Conservation (phyloP, 1,140 invertebrate genomes). For the Gryllus bimaculatus region DNA sequence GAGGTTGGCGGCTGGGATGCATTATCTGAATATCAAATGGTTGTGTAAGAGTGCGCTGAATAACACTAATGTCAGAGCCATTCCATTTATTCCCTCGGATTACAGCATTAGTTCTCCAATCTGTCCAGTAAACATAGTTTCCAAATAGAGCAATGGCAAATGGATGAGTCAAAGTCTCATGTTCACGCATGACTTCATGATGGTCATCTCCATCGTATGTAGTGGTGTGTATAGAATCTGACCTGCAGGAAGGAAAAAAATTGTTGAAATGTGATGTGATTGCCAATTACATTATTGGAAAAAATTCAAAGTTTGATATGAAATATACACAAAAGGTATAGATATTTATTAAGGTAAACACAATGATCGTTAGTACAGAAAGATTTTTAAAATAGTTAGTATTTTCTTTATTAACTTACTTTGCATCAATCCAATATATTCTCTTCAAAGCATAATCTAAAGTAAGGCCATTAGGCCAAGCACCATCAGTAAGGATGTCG, state of each 20-base stretch:
- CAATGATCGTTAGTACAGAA: background rate
- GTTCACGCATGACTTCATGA: constrained; percentile 40
- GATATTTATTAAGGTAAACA: background rate
- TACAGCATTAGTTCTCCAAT: constrained; percentile 56
- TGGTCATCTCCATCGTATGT: constrained; percentile 47
- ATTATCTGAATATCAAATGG: constrained; percentile 59
- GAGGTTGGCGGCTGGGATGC: constrained; percentile 49
- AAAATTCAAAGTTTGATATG: background rate
- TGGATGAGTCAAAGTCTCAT: constrained; percentile 49
- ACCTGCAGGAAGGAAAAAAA: constrained; percentile 38
- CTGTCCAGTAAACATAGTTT: constrained; percentile 56
- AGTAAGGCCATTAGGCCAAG: constrained; percentile 61
- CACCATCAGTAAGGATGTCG: constrained; percentile 40
- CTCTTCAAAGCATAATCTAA: constrained; percentile 47
- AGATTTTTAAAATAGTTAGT: background rate
- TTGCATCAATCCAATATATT: constrained; percentile 62
- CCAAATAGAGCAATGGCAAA: constrained; percentile 56
- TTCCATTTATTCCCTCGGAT: constrained; percentile 56
- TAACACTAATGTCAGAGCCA: constrained; percentile 44
- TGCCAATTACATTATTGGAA: too few relatives aligned
- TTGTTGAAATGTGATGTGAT: background rate
- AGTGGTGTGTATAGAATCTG: constrained; percentile 75
- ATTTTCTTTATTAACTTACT: constrained; percentile 29
- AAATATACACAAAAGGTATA: background rate
- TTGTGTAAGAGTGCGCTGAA: constrained; percentile 51